Evolutionary conservation across 2,797 vertebrate species (phyloP).

Genomic region (Hippopotamyrus pictus): DNA sequence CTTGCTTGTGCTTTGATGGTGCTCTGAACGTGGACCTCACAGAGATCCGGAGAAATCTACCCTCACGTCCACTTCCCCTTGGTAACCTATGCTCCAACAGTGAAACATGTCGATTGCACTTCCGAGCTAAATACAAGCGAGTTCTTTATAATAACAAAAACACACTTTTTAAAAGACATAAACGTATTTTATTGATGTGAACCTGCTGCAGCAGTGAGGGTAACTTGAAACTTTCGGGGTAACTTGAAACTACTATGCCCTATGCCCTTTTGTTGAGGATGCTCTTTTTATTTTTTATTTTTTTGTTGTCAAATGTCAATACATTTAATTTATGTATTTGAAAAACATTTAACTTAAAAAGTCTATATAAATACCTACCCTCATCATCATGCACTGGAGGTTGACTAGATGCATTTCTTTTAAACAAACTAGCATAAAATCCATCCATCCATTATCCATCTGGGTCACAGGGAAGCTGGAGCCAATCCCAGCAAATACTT

Average conservation of each 20-base stretch:
- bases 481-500: too few species aligned
- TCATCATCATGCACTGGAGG: background rate
- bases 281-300: background rate
- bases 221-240: too few species aligned
- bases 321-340: background rate
- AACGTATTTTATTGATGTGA: too few species aligned
- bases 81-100: background rate
- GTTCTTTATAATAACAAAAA: background rate
- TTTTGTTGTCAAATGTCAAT: background rate
- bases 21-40: background rate
- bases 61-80: background rate
- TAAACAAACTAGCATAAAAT: too few species aligned
- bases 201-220: too few species aligned
- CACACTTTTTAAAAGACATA: background rate
- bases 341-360: background rate
- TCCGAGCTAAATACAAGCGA: background rate
- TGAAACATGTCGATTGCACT: background rate
- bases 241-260: too few species aligned
- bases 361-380: background rate
- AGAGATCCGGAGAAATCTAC: background rate
- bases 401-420: background rate
- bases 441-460: too few species aligned
- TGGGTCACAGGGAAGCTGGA: too few species aligned
- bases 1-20: background rate
- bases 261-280: too few species aligned